These are phyloP conservation scores for Rhyacophila evoluta DNA, from an alignment of 2,888 invertebrate genomes.

Conservation along the genomic window DNA sequence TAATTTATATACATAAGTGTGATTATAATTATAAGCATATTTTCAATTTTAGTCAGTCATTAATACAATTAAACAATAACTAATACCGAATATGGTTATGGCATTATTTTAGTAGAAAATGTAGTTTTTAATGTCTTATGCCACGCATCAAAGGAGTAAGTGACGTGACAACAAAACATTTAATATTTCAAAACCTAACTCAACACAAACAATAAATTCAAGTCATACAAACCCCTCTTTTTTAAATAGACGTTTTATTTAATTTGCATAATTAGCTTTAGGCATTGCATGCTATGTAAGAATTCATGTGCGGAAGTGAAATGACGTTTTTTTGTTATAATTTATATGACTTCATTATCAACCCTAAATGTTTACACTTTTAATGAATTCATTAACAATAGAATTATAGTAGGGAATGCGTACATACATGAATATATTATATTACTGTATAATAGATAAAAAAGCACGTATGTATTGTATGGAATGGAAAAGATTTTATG, in stretches of 20 bases:
- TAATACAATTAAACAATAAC: too few relatives aligned
- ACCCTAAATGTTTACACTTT: neutral
- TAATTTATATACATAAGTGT: too few relatives aligned
- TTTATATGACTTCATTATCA: neutral
- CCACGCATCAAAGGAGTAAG: neutral
- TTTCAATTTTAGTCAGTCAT: too few relatives aligned
- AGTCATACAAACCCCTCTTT: neutral
- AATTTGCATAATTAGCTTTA: neutral
- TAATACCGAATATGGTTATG: too few relatives aligned
- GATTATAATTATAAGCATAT: too few relatives aligned
- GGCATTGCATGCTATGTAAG: neutral
- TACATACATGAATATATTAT: too few relatives aligned
- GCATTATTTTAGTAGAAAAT: too few relatives aligned
- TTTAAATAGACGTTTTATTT: neutral
- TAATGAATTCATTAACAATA: neutral
- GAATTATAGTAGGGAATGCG: neutral
- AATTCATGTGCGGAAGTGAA: neutral
- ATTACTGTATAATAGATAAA: too few relatives aligned
- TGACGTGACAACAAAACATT: conserved; percentile 13
- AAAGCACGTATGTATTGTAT: too few relatives aligned
- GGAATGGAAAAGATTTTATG: too few relatives aligned
- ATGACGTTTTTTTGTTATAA: neutral
- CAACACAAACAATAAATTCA: neutral
- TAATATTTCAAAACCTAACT: neutral
- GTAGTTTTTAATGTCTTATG: too few relatives aligned